Base-by-base conservation (phyloP, 2,888 invertebrate species). In the Cantharis flavilabris region DNA sequence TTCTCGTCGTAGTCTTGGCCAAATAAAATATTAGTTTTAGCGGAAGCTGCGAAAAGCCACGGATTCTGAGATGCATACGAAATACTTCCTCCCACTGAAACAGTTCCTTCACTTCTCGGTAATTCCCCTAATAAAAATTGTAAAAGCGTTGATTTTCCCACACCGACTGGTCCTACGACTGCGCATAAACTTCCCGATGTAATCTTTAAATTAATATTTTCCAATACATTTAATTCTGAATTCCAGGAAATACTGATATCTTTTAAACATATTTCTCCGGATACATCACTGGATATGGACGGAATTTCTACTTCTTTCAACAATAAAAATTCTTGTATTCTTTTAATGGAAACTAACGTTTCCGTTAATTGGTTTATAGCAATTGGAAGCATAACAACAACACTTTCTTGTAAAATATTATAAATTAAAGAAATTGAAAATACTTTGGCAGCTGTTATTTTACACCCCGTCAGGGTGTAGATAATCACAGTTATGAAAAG, bases 401-500 rank as follows among this genome's bases (percentile, higher is more conserved):
- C 90, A 3, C 90, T 90, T 62, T 89, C 83, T 82, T 90, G 86
- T 16, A 88, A 80, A 16, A 89, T 84, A 80, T 90, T 90, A 80
- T 87, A 90, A 80, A 89, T 90, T 78, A 89, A 90, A 0, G 89
- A 89, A 84, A 90, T 84, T n/a, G 84, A 83, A 72, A 84, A 86
- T 0, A 84, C 84, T 73, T 82, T 83, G 69, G 84, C 84, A 0
- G 93, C 90, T 0, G 90, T 90, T 49, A 93, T 87, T n/a, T 89
- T 89, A 82, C 92, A 91, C 0, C 93, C 94, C 77, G 92, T 87
- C 0, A 95, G 88, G 9, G 94, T 93, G 84, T 93, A 96, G 0
- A 94, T 91, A 20, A 95, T 89, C 69, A 97, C 90, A 0, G 96
- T 95, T 71, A 95, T 91, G 85, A 94, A 95, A 11, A 96, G 89